Base-by-base conservation (phyloP, 64 coral and sea anemone genomes). In the Actinia equina region DNA sequence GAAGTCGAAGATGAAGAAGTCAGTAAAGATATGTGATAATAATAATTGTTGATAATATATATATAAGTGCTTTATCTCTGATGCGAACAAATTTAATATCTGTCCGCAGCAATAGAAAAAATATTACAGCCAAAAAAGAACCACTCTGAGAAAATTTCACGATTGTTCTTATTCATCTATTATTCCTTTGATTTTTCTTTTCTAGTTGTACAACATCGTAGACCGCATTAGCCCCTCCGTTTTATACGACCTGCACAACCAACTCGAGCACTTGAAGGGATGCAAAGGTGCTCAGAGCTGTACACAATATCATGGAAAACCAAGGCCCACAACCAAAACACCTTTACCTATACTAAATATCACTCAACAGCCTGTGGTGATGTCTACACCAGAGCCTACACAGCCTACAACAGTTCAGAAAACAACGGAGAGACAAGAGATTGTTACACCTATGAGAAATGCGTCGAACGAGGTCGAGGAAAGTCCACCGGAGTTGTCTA, bases 181-280 rank as follows among this genome's bases (percentile, higher is more conserved):
- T 4, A n/a, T 89, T 71, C 15, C 53, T 52, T 89, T 45, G 14
- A 56, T 15, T 60, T 17, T 54, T 42, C 20, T 83, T 85, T 67
- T 84, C 7, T 56, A 96, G 94, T 80, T 96, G 17, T 87, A 93
- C 51, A 96, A 96, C 64, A 87, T 96, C 43, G 92, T 93, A 17
- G 53, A 96, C 54, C 53, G 54, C 22, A 93, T 96, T 44, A 89
- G 88, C 23, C 91, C 85, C 3, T 80, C 82, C 16, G 88, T 96
- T 59, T 53, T 96, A 7, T 85, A 87, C 22, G 84, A 96, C 25
- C 88, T 96, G 1, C 94, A 90, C 19, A 14, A 84, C n/a, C 71
- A 90, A 16, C 44, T 96, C 9, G 82, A 83, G 22, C 90, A 77
- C 30, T 64, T 96, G 79, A 90, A 84, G 54, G 71, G 27, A 9